Evolutionary conservation across 2,113 vertebrate genomes (phyloP).

Genomic region (Apteryx mantelli): DNA sequence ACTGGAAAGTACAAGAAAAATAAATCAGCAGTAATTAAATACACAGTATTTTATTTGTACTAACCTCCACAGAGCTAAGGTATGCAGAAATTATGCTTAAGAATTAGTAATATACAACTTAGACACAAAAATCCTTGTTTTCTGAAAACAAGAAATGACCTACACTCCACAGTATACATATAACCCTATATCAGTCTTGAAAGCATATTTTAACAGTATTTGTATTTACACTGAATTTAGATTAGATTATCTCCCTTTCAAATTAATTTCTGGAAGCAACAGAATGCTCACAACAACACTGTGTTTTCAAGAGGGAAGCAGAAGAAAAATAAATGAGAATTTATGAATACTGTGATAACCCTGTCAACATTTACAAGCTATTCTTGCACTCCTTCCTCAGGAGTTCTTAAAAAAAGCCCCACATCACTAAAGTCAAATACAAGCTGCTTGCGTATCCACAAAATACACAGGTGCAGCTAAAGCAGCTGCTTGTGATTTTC

Average conservation of each 20-base stretch:
- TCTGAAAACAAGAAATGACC: slow-evolving; percentile 58
- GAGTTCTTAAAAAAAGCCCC: not conserved
- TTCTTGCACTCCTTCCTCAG: not conserved
- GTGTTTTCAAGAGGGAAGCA: not conserved
- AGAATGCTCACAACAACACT: slow-evolving; percentile 14
- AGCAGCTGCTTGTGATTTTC: not conserved
- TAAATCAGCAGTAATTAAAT: not conserved
- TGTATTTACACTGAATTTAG: slow-evolving; percentile 49
- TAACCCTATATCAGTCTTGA: not conserved
- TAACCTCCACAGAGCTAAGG: slow-evolving; percentile 5
- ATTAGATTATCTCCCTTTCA: slow-evolving; percentile 38
- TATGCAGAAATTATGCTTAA: slow-evolving; percentile 25
- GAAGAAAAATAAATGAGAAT: slow-evolving; percentile 12
- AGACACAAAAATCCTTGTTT: slow-evolving; percentile 52
- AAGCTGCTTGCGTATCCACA: not conserved
- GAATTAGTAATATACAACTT: slow-evolving; percentile 23
- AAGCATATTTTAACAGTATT: slow-evolving; percentile 55
- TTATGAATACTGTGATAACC: not conserved
- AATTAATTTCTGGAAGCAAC: slow-evolving; percentile 32
- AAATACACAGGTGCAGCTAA: not conserved
- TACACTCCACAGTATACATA: not conserved
- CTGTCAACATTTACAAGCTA: not conserved
- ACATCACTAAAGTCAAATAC: not conserved
- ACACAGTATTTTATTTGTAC: not conserved
- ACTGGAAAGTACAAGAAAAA: slow-evolving; percentile 24